Conservation (phyloP, 2,113 vertebrate genomes). For the Coptodon bakossiorum region DNA sequence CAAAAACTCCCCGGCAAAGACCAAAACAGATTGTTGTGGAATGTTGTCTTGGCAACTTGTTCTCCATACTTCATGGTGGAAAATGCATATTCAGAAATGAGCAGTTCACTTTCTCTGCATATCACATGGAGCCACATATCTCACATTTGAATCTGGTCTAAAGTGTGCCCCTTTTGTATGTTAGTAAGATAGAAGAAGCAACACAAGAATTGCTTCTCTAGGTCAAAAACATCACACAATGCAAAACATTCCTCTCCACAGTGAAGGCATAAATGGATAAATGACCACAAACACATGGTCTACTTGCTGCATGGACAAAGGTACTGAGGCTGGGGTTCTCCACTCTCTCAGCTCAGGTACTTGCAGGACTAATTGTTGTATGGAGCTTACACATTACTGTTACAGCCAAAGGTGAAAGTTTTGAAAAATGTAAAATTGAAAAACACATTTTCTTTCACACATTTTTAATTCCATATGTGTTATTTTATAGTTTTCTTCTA, state of each 20-base stretch:
- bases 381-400: background rate
- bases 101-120: background rate
- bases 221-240: background rate
- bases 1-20: background rate
- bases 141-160: background rate
- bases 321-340: background rate
- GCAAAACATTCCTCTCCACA: background rate
- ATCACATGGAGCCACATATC: background rate
- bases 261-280: background rate
- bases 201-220: background rate
- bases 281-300: background rate
- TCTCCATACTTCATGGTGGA: background rate
- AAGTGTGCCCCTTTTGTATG: background rate
- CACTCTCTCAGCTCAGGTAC: background rate
- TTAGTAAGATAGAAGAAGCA: background rate
- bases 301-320: background rate
- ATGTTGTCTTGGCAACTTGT: background rate
- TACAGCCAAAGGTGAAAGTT: background rate
- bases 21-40: background rate
- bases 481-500: background rate
- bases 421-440: background rate
- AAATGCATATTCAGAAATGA: background rate
- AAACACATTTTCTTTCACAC: background rate
- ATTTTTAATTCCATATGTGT: background rate
- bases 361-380: background rate